Evolutionary conservation across 2,888 invertebrate species (phyloP).

Genomic region (Polydesmus complanatus): DNA sequence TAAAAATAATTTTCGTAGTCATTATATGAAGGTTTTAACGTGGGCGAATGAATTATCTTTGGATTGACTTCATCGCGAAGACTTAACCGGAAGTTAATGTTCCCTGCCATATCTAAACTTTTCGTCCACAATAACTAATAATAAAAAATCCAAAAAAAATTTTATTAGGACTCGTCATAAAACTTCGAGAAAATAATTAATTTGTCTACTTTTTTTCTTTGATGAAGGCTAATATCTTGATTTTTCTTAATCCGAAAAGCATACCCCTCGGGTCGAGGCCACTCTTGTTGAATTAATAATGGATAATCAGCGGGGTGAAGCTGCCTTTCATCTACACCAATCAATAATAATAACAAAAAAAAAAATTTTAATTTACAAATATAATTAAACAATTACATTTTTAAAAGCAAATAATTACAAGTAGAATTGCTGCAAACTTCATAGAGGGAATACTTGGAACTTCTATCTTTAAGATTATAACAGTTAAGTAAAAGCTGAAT

Average conservation of each 20-base stretch:
- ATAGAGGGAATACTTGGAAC: constrained; percentile 73
- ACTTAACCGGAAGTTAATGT: constrained; percentile 17
- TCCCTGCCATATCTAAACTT: constrained; percentile 18
- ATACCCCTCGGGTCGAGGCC: constrained; percentile 45
- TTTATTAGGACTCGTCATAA: neutral
- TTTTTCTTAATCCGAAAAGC: constrained; percentile 71
- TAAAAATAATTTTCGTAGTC: constrained; percentile 54
- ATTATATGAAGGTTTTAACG: constrained; percentile 36
- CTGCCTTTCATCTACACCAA: constrained; percentile 53
- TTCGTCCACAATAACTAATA: constrained; percentile 19
- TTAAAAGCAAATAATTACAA: constrained; percentile 20
- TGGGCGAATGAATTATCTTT: constrained; percentile 18
- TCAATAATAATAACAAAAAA: constrained; percentile 1
- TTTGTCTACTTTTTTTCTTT: constrained; percentile 9
- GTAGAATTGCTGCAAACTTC: constrained; percentile 46
- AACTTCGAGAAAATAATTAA: neutral
- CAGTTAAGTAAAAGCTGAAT: constrained; percentile 69
- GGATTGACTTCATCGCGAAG: constrained; percentile 19
- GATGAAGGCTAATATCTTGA: constrained; percentile 41
- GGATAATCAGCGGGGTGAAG: constrained; percentile 75
- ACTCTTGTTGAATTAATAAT: constrained; percentile 60
- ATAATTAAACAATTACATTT: too few species aligned
- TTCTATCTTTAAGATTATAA: constrained; percentile 66
- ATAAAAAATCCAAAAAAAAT: neutral
- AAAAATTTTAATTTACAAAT: constrained; percentile 1